Conservation (phyloP, 2,797 vertebrate species). For the Microctenopoma lineatum region DNA sequence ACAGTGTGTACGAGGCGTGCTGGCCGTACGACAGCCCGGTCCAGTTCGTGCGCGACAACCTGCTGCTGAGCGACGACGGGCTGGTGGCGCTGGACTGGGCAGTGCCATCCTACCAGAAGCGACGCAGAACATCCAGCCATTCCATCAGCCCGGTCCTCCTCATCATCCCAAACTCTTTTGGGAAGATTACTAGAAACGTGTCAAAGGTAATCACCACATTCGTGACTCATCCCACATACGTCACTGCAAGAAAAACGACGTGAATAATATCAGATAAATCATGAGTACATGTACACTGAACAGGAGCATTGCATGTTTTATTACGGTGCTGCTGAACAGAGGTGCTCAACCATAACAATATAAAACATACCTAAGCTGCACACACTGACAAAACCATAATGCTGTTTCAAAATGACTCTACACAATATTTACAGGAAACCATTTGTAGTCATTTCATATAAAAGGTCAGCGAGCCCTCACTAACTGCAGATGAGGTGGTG, state of each 20-base stretch:
- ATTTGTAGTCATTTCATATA: constrained; percentile 1
- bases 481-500: background rate
- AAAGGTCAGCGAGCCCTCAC: background rate
- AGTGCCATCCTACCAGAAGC: constrained; percentile 77
- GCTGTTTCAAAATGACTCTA: background rate
- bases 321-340: background rate
- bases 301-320: too few relatives aligned
- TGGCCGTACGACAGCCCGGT: constrained; percentile 80
- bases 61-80: constrained; percentile 87
- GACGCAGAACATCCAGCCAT: constrained; percentile 85
- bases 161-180: constrained; percentile 88
- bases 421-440: background rate
- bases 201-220: constrained; percentile 78
- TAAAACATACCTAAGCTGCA: background rate
- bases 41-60: constrained; percentile 85
- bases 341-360: background rate
- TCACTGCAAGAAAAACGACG: background rate
- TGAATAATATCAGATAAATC: background rate
- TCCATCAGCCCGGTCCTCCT: constrained; percentile 84
- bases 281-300: background rate
- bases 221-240: background rate
- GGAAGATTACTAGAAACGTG: constrained; percentile 86
- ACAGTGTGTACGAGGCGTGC: constrained; percentile 79
- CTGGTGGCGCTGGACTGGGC: constrained; percentile 88
- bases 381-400: background rate